phyloP scores from a whole-genome alignment of 2,113 vertebrate species.

The Microcebus griseorufus region DNA sequence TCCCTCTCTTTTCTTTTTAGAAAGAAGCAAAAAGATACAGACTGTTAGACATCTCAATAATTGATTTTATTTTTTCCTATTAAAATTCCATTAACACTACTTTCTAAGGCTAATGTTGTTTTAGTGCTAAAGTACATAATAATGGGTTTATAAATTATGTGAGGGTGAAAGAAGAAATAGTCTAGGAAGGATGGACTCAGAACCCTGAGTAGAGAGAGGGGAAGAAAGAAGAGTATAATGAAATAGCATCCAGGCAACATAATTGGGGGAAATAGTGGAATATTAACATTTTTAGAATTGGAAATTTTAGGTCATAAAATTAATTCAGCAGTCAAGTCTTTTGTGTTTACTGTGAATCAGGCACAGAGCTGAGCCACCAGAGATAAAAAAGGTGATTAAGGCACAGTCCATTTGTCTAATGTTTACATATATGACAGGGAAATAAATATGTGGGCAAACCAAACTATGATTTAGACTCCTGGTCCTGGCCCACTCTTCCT shows the following conservation, averaged over 20 bases:
- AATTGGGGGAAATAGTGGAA: constrained; percentile 5
- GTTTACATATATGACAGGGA: background rate
- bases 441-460: background rate
- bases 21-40: constrained; percentile 44
- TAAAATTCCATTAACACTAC: constrained; percentile 64
- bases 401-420: background rate
- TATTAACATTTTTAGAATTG: background rate
- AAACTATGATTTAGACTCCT: background rate
- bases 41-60: constrained; percentile 53
- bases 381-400: background rate
- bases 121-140: constrained; percentile 56
- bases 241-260: background rate
- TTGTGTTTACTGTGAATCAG: background rate
- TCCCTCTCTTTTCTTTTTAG: background rate
- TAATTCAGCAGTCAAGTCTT: constrained; percentile 11
- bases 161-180: constrained; percentile 7
- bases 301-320: constrained; percentile 2
- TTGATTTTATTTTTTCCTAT: constrained; percentile 62
- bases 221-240: background rate
- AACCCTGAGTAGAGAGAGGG: background rate
- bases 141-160: constrained; percentile 48
- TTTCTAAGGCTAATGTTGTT: constrained; percentile 52
- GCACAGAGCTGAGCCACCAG: background rate
- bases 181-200: background rate
- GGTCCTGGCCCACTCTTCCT: background rate